Conservation (phyloP, 2,888 invertebrate species). For the Gnatocerus cornutus region DNA sequence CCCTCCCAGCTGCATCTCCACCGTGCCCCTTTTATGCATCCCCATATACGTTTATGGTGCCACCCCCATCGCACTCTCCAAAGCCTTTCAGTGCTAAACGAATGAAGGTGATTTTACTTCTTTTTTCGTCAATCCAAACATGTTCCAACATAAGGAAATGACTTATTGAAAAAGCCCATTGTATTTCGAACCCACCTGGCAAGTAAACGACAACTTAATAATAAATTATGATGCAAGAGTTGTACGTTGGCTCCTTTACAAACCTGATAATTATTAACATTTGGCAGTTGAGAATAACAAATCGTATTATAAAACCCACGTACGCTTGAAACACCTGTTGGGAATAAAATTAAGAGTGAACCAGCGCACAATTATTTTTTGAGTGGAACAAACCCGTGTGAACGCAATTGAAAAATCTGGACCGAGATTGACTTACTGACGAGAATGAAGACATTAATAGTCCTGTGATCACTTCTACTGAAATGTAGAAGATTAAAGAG, state of each 20-base stretch:
- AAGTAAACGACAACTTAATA: constrained; percentile 41
- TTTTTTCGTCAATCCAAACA: neutral
- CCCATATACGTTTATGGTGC: no score
- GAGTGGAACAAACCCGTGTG: neutral
- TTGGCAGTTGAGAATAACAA: constrained; percentile 42
- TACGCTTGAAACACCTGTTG: constrained; percentile 43
- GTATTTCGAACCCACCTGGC: constrained; percentile 40
- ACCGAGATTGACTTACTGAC: constrained; percentile 3
- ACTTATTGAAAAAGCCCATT: neutral
- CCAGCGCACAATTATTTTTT: neutral
- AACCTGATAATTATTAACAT: constrained; percentile 47
- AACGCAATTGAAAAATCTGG: constrained; percentile 32
- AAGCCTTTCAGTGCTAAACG: no score
- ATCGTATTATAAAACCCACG: constrained; percentile 36
- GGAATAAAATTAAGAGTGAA: constrained; percentile 43
- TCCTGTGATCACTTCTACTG: constrained; percentile 33
- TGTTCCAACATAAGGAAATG: neutral
- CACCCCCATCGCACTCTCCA: no score
- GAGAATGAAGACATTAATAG: constrained; percentile 36
- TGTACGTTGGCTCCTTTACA: constrained; percentile 31
- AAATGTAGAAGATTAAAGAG: constrained; percentile 51
- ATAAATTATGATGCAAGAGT: constrained; percentile 43
- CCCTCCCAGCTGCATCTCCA: no score
- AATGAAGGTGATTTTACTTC: no score
- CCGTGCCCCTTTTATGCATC: no score